phyloP scores from a whole-genome alignment of 2,888 invertebrate species.

The Odiellus spinosus region DNA sequence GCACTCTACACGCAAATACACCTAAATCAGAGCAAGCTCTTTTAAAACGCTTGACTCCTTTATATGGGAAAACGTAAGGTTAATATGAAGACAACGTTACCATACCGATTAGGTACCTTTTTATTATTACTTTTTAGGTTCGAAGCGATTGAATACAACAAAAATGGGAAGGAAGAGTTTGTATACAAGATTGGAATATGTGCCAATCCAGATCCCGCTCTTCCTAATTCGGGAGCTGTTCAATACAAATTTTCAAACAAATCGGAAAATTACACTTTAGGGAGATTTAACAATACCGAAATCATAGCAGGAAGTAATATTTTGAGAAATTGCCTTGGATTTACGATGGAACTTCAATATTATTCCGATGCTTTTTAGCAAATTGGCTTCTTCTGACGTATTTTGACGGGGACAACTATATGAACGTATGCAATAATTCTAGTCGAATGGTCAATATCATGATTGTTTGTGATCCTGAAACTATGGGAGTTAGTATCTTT shows the following conservation, averaged over 20 bases:
- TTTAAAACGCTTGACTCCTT: too few relatives aligned
- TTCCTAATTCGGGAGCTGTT: neutral
- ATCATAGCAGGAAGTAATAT: neutral
- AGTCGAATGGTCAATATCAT: conserved; percentile 10
- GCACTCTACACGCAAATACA: too few relatives aligned
- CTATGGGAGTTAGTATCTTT: conserved; percentile 9
- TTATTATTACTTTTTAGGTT: neutral
- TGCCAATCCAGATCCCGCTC: neutral
- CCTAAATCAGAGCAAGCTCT: too few relatives aligned
- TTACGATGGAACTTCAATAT: too few relatives aligned
- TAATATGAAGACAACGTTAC: too few relatives aligned
- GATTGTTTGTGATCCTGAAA: conserved; percentile 13
- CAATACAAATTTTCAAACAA: neutral
- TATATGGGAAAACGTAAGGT: too few relatives aligned
- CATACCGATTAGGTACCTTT: too few relatives aligned
- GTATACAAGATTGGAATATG: neutral
- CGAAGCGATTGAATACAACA: neutral
- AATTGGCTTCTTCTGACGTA: conserved; percentile 13
- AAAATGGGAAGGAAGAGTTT: neutral
- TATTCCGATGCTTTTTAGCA: neutral
- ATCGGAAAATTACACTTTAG: neutral
- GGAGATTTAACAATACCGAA: neutral
- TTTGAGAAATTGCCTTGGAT: neutral
- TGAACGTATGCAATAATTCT: conserved; percentile 2
- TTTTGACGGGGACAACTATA: conserved; percentile 9